These are phyloP conservation scores for Euproctis similis DNA, from an alignment of 2,888 invertebrate genomes.

Conservation along the genomic window DNA sequence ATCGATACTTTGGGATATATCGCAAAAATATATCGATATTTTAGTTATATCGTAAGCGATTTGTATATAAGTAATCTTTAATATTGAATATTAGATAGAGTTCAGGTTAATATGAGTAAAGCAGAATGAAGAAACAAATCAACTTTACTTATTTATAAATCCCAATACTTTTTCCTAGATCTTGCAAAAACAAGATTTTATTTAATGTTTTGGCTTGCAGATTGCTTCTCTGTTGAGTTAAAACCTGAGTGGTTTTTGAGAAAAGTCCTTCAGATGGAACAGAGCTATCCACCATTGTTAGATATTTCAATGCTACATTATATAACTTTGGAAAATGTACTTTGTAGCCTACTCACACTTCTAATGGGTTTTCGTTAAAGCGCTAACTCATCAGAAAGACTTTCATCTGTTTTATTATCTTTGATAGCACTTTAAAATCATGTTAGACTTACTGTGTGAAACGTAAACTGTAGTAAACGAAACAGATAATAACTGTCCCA, in stretches of 20 bases:
- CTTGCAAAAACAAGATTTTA: conserved; percentile 19
- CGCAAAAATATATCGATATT: conserved; percentile 19
- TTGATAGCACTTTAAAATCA: too few relatives aligned
- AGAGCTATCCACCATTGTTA: too few relatives aligned
- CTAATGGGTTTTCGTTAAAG: too few relatives aligned
- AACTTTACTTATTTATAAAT: conserved; percentile 15
- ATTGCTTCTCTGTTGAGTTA: conserved; percentile 15
- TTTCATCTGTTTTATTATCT: too few relatives aligned
- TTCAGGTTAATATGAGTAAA: conserved; percentile 7
- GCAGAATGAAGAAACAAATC: conserved; percentile 4
- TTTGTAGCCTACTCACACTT: too few relatives aligned
- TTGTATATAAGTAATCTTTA: conserved; percentile 11
- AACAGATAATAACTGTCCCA: too few relatives aligned
- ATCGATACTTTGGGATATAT: conserved; percentile 19
- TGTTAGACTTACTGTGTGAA: too few relatives aligned
- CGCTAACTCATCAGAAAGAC: too few relatives aligned
- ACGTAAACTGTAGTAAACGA: too few relatives aligned
- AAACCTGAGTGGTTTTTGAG: conserved; percentile 19
- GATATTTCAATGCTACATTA: too few relatives aligned
- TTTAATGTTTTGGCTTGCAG: conserved; percentile 9
- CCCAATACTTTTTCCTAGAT: conserved; percentile 9
- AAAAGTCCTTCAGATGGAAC: too few relatives aligned
- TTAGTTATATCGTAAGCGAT: conserved; percentile 1
- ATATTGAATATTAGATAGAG: conserved; percentile 13
- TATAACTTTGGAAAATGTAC: too few relatives aligned